phyloP scores from a whole-genome alignment of 2,113 vertebrate genomes.

The Clupea harengus region DNA sequence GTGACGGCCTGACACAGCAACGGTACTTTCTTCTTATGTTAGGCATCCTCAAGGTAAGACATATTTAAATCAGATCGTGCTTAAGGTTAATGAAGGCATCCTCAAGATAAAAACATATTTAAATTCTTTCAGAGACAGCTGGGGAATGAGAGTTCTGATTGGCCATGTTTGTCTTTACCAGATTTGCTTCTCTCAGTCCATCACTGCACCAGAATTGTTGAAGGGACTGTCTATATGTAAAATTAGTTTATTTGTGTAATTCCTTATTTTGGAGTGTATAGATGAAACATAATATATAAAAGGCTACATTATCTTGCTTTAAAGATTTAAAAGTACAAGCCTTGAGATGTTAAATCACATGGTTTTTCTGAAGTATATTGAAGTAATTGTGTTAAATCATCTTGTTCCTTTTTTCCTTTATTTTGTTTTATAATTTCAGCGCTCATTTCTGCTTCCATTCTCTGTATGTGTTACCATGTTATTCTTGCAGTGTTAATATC shows the following conservation, averaged over 20 bases:
- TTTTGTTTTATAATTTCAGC: constrained; percentile 1
- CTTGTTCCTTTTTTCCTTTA: constrained; percentile 1
- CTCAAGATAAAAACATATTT: neutral
- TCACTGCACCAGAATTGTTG: constrained; percentile 48
- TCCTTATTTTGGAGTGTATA: constrained; percentile 58
- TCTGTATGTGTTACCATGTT: neutral
- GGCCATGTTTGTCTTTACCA: constrained; percentile 54
- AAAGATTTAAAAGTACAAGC: constrained; percentile 35
- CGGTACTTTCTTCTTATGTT: neutral
- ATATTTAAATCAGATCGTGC: neutral
- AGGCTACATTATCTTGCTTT: constrained; percentile 50
- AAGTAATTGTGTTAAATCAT: constrained; percentile 30
- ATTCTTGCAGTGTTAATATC: neutral
- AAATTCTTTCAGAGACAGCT: neutral
- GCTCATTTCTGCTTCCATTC: neutral
- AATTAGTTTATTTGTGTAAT: constrained; percentile 55
- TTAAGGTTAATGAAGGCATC: neutral
- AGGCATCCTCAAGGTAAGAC: neutral
- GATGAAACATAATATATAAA: constrained; percentile 74
- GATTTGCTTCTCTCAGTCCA: constrained; percentile 57
- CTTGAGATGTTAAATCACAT: constrained; percentile 2
- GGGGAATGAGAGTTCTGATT: constrained; percentile 5
- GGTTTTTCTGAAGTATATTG: constrained; percentile 40
- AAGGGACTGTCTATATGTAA: constrained; percentile 54
- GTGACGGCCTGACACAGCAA: neutral